Percentiles rank a stretch among this genome's conserved stretches.
These are phyloP conservation scores for Rambutsinella grinnellia DNA, from an alignment of 2,888 invertebrate species.

Conservation along the genomic window DNA sequence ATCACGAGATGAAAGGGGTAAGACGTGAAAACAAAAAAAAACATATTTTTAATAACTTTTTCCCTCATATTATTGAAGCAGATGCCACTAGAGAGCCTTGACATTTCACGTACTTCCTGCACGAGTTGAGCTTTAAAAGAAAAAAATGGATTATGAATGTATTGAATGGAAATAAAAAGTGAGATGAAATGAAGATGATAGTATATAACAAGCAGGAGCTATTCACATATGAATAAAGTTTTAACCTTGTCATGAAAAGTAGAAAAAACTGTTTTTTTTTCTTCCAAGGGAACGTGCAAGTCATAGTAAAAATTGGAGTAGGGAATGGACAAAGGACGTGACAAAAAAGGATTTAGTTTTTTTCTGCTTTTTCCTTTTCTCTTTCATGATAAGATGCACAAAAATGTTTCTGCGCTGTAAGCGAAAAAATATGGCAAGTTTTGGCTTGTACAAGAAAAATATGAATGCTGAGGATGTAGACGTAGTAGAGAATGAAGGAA, in stretches of 20 bases:
- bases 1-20: neutral
- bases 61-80: neutral
- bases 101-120: neutral
- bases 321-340: neutral
- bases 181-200: neutral
- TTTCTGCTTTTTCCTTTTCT: conserved; percentile 16
- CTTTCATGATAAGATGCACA: no score
- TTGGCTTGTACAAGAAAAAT: no score
- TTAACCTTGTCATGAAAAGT: neutral
- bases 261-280: no score
- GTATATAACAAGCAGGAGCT: no score
- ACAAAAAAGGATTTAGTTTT: conserved; percentile 15
- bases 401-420: no score
- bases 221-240: neutral
- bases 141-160: neutral
- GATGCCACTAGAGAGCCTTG: neutral
- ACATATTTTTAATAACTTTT: neutral
- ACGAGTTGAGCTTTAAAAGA: neutral
- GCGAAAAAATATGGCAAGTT: no score
- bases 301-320: neutral
- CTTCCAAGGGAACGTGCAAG: no score
- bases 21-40: neutral
- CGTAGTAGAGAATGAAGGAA: no score
- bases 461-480: no score
- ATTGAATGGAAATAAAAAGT: neutral